phyloP scores from a whole-genome alignment of 2,113 vertebrate species.

The Platysteira castanea region DNA sequence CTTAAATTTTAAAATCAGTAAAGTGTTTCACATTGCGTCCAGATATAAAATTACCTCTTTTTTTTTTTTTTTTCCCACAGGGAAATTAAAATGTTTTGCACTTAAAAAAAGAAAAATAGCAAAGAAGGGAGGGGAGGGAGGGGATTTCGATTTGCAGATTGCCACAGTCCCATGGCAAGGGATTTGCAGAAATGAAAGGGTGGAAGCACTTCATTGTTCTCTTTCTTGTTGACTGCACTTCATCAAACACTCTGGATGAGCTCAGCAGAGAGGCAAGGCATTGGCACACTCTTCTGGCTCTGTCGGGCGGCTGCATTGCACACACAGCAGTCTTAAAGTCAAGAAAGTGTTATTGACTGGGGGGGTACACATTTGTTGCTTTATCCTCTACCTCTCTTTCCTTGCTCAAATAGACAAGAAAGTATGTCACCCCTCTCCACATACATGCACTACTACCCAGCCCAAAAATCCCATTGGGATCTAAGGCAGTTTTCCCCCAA shows the following conservation, averaged over 20 bases:
- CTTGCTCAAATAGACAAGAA: neutral
- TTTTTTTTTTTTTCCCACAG: too few relatives aligned
- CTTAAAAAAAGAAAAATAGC: neutral
- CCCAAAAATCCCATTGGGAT: neutral
- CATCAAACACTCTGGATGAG: neutral
- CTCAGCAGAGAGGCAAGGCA: neutral
- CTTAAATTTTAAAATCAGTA: neutral
- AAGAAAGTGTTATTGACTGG: neutral
- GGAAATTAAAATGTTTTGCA: neutral
- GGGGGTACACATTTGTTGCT: neutral
- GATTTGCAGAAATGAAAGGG: neutral
- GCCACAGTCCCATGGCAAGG: neutral
- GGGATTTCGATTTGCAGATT: neutral
- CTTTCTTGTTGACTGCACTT: neutral
- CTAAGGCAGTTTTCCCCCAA: neutral
- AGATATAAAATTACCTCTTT: neutral
- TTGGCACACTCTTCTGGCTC: neutral
- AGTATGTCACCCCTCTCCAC: neutral
- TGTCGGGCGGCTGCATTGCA: neutral
- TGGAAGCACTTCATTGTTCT: neutral
- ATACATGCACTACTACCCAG: neutral
- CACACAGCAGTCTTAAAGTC: neutral
- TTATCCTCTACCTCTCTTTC: neutral
- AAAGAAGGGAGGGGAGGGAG: too few relatives aligned
- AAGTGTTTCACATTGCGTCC: neutral